Percentiles rank a stretch among this genome's conserved stretches.
Evolutionary conservation across 2,888 invertebrate species (phyloP).

Genomic region (Brachynemurus nebulosus): DNA sequence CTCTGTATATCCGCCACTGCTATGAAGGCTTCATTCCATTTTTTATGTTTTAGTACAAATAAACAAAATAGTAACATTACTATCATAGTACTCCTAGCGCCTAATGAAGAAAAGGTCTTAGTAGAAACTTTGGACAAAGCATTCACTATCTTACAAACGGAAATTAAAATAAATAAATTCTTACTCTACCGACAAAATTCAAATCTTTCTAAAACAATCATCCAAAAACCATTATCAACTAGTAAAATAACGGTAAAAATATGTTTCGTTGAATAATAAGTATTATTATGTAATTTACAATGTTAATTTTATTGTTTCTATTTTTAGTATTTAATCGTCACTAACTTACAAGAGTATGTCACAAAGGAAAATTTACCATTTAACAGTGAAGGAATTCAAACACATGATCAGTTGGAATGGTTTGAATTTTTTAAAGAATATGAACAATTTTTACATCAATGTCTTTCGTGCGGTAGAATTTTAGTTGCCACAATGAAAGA

Average conservation of each 20-base stretch:
- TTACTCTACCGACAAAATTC: conserved; percentile 29
- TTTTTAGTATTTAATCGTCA: not conserved
- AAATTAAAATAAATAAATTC: conserved; percentile 26
- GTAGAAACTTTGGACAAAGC: conserved; percentile 37
- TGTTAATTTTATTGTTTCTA: not conserved
- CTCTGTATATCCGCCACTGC: too few species aligned
- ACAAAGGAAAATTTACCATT: conserved; percentile 36
- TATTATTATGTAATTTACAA: too few species aligned
- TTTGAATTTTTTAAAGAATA: conserved; percentile 59
- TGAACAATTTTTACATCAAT: conserved; percentile 52
- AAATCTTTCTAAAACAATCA: conserved; percentile 14
- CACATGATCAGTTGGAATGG: conserved; percentile 60
- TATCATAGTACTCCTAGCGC: conserved; percentile 34
- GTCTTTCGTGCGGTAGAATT: conserved; percentile 48
- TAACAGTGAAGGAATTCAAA: conserved; percentile 43
- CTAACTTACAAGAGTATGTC: conserved; percentile 37
- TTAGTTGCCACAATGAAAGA: conserved; percentile 45
- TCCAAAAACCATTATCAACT: conserved; percentile 20
- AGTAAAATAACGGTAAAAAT: conserved; percentile 30
- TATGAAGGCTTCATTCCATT: too few species aligned
- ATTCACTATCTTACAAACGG: conserved; percentile 32
- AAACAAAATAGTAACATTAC: conserved; percentile 34
- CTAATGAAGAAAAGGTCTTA: conserved; percentile 31
- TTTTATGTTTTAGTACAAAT: conserved; percentile 30
- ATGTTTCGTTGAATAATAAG: not conserved